A percentile compares a stretch with the other conserved stretches of the same genome.
Conservation (phyloP, 1,140 invertebrate genomes). For the Drosophila aff. region DNA sequence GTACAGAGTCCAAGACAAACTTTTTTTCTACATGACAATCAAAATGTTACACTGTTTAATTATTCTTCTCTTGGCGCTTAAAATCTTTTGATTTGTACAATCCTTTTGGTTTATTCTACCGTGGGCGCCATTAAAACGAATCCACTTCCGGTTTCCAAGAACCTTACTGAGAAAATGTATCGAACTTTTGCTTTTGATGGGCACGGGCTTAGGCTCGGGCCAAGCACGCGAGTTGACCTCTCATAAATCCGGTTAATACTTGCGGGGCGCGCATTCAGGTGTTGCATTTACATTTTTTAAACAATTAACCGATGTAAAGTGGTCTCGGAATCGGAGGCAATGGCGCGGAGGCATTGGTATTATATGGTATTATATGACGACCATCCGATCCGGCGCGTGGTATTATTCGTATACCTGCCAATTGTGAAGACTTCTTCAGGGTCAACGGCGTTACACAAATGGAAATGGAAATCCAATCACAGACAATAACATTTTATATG, state of each 20-base stretch:
- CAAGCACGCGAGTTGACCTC: constrained; percentile 24
- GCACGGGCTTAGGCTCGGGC: neutral
- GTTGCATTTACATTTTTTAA: constrained; percentile 55
- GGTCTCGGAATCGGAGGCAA: constrained; percentile 15
- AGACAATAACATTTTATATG: constrained; percentile 46
- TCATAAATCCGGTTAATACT: constrained; percentile 46
- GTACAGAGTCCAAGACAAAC: too few species aligned
- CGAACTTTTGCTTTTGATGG: constrained; percentile 10
- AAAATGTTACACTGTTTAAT: too few species aligned
- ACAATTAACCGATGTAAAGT: constrained; percentile 61
- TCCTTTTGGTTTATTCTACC: too few species aligned
- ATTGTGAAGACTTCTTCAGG: constrained; percentile 65
- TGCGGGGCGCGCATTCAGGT: constrained; percentile 30
- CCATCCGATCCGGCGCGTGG: constrained; percentile 21
- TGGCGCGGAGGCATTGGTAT: constrained; percentile 31
- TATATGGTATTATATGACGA: constrained; percentile 40
- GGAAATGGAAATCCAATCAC: constrained; percentile 55
- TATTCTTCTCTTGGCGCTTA: too few species aligned
- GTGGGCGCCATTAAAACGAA: neutral
- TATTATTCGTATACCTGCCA: constrained; percentile 17
- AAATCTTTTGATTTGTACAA: too few species aligned
- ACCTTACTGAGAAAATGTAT: constrained; percentile 3
- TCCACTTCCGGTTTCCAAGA: constrained; percentile 10
- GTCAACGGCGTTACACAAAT: constrained; percentile 43
- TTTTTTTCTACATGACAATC: too few species aligned